Evolutionary conservation across 2,113 vertebrate genomes (phyloP).

Genomic region (Podocnemis expansa): DNA sequence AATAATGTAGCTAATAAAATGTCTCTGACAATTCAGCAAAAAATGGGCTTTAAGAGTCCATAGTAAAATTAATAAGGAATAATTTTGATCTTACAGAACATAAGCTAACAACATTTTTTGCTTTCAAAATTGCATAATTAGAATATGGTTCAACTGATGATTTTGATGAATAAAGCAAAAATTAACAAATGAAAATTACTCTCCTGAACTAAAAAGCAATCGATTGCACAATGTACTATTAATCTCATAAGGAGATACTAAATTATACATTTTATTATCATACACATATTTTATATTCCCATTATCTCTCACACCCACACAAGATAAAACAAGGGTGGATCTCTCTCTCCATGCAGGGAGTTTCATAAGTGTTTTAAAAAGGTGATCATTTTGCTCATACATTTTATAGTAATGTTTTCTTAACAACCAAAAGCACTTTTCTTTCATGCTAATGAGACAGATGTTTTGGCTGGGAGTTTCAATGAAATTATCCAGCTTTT

Average conservation of each 20-base stretch:
- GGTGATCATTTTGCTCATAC: constrained; percentile 49
- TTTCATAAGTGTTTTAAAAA: constrained; percentile 54
- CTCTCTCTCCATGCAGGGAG: neutral
- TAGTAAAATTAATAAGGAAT: neutral
- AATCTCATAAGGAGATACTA: constrained; percentile 45
- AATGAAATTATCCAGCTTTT: neutral
- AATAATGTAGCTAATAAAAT: neutral
- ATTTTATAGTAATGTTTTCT: constrained; percentile 65
- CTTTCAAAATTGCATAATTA: neutral
- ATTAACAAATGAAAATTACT: constrained; percentile 26
- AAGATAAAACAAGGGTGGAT: constrained; percentile 51
- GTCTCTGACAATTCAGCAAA: neutral
- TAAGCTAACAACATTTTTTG: accelerated
- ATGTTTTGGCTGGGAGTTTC: constrained; percentile 57
- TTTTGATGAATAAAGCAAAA: neutral
- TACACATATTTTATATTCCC: constrained; percentile 54
- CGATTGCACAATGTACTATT: neutral
- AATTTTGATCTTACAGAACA: neutral
- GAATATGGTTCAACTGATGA: neutral
- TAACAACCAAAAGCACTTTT: constrained; percentile 59
- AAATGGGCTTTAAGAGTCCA: neutral
- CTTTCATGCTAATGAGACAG: constrained; percentile 66
- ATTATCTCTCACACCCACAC: constrained; percentile 58
- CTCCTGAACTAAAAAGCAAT: neutral
- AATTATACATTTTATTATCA: constrained; percentile 72